phyloP scores from a whole-genome alignment of 2,113 vertebrate genomes.

The Pagrus major region DNA sequence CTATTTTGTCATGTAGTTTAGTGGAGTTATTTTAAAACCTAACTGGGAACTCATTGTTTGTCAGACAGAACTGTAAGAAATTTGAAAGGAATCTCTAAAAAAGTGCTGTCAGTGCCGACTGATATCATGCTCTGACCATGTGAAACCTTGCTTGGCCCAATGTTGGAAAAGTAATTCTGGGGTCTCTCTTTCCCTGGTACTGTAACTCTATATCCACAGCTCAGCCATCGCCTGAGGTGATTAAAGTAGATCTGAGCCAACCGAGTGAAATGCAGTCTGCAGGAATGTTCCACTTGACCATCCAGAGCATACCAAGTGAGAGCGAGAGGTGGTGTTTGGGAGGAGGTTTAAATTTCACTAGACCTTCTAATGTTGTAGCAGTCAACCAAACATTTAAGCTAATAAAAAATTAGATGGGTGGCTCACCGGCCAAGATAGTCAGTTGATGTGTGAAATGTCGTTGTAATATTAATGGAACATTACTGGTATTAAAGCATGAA shows the following conservation, averaged over 20 bases:
- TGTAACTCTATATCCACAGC: constrained; percentile 76
- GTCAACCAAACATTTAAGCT: constrained; percentile 71
- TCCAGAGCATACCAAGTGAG: constrained; percentile 82
- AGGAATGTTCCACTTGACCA: constrained; percentile 84
- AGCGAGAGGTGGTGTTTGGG: constrained; percentile 51
- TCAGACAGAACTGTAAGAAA: background rate
- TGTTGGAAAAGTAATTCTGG: constrained; percentile 58
- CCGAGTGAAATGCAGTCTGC: constrained; percentile 73
- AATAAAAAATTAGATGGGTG: constrained; percentile 67
- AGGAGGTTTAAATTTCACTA: constrained; percentile 65
- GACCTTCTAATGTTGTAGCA: constrained; percentile 67
- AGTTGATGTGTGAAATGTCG: constrained; percentile 45
- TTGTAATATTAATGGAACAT: constrained; percentile 39
- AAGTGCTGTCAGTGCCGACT: background rate
- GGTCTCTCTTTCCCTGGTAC: constrained; percentile 44
- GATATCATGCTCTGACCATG: constrained; percentile 32
- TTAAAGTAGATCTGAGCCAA: constrained; percentile 79
- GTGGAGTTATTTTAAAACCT: background rate
- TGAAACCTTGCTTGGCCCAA: constrained; percentile 50
- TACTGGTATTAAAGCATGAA: background rate
- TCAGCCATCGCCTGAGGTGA: constrained; percentile 77
- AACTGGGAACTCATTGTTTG: constrained; percentile 2
- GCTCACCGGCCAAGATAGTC: constrained; percentile 39
- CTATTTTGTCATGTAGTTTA: background rate
- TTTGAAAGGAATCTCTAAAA: background rate